phyloP scores from a whole-genome alignment of 2,113 vertebrate species.

The Acanthisitta chloris region DNA sequence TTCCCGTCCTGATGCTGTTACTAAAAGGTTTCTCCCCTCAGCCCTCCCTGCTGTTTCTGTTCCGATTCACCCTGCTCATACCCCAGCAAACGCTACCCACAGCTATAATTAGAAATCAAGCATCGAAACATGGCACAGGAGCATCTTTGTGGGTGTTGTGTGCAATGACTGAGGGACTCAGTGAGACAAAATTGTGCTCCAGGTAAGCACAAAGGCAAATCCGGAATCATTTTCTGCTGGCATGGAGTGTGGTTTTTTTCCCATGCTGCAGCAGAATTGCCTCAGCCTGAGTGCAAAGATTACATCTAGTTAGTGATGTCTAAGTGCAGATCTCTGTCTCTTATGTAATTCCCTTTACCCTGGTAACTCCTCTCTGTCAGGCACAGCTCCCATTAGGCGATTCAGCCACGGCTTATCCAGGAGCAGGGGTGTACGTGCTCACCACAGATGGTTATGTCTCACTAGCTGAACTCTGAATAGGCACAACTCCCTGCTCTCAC shows the following conservation, averaged over 20 bases:
- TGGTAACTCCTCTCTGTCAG: conserved; percentile 16
- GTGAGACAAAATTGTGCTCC: not conserved
- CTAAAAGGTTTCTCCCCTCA: not conserved
- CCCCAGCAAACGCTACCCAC: not conserved
- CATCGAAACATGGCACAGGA: not conserved
- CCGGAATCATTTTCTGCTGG: not conserved
- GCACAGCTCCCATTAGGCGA: conserved; percentile 14
- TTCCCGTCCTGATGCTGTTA: not conserved
- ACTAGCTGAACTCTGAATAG: not conserved
- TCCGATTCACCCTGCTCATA: conserved; percentile 28
- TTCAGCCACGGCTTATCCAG: not conserved
- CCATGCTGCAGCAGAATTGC: not conserved
- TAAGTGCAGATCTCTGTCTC: conserved; percentile 1
- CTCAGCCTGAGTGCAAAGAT: not conserved
- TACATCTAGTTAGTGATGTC: not conserved
- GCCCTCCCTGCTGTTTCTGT: not conserved
- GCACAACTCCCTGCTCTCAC: not conserved
- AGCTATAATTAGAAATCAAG: conserved; percentile 23
- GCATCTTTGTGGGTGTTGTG: not conserved
- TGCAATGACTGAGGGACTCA: not conserved
- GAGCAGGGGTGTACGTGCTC: not conserved
- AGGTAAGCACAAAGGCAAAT: not conserved
- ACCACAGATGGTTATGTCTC: conserved; percentile 23
- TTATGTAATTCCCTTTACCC: conserved; percentile 38
- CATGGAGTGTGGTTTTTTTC: not conserved